Conservation (phyloP, 1,140 invertebrate species). For the Neoseiulus cucumeris region DNA sequence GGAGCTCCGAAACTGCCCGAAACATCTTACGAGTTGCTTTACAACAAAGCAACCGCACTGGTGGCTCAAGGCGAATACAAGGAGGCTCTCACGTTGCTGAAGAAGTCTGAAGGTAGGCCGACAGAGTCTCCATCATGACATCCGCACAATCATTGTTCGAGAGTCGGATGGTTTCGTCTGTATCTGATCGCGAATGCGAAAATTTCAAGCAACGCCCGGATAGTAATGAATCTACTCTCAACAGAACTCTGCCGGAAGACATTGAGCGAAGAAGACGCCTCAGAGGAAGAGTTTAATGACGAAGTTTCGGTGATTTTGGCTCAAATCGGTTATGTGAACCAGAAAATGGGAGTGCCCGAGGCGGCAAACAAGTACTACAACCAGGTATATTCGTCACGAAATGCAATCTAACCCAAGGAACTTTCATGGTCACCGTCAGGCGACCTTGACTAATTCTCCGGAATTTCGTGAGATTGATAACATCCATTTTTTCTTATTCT, state of each 20-base stretch:
- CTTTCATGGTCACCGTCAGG: too few relatives aligned
- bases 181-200: background rate
- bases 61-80: conserved; percentile 44
- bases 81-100: conserved; percentile 60
- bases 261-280: conserved; percentile 64
- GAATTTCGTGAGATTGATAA: background rate
- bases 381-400: conserved; percentile 30
- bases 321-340: conserved; percentile 65
- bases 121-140: background rate
- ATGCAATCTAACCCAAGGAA: background rate
- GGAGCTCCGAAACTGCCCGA: conserved; percentile 36
- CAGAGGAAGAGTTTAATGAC: conserved; percentile 66
- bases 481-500: conserved; percentile 12
- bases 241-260: conserved; percentile 50
- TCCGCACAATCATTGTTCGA: too few relatives aligned
- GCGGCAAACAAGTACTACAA: conserved; percentile 53
- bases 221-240: conserved; percentile 9
- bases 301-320: conserved; percentile 72
- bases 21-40: conserved; percentile 63
- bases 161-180: too few relatives aligned
- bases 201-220: background rate
- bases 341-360: conserved; percentile 39
- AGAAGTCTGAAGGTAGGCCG: conserved; percentile 43
- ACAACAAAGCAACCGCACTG: conserved; percentile 63
- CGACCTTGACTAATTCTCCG: too few relatives aligned